Conservation (phyloP, 1,140 invertebrate species). For the Drosophila bocqueti region DNA sequence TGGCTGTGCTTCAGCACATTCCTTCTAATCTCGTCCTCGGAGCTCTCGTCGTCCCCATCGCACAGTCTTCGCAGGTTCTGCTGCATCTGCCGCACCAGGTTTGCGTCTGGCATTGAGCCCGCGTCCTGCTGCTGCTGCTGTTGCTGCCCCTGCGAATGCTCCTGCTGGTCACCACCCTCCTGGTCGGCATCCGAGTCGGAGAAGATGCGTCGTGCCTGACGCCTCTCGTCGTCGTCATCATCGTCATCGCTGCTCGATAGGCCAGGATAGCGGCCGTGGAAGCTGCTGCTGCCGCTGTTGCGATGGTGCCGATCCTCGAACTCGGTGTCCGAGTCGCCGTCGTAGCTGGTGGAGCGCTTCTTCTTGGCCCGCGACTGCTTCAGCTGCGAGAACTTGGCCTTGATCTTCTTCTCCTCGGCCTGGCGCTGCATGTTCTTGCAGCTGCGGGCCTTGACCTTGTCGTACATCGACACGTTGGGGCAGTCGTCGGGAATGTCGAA, state of each 20-base stretch:
- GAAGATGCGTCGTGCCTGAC: constrained; percentile 60
- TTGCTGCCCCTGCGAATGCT: constrained; percentile 5
- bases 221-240: constrained; percentile 52
- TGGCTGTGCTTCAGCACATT: constrained; percentile 72
- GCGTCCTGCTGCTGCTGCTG: constrained; percentile 26
- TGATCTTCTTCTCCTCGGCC: constrained; percentile 94
- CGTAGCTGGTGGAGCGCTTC: constrained; percentile 94
- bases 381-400: constrained; percentile 95
- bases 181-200: constrained; percentile 68
- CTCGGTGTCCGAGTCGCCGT: constrained; percentile 92
- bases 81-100: constrained; percentile 62
- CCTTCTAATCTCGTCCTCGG: constrained; percentile 77
- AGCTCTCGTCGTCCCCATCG: constrained; percentile 84
- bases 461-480: constrained; percentile 98
- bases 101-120: constrained; percentile 28
- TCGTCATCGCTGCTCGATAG: constrained; percentile 73
- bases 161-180: constrained; percentile 7
- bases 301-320: constrained; percentile 85
- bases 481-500: constrained; percentile 96
- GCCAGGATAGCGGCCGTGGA: constrained; percentile 62
- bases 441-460: constrained; percentile 98
- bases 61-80: constrained; percentile 74
- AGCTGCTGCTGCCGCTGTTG: constrained; percentile 71
- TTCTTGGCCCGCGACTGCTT: constrained; percentile 95
- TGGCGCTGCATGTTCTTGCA: constrained; percentile 96